These are phyloP conservation scores for Sminthurinus signatus DNA, from an alignment of 1,140 invertebrate species.

Conservation along the genomic window DNA sequence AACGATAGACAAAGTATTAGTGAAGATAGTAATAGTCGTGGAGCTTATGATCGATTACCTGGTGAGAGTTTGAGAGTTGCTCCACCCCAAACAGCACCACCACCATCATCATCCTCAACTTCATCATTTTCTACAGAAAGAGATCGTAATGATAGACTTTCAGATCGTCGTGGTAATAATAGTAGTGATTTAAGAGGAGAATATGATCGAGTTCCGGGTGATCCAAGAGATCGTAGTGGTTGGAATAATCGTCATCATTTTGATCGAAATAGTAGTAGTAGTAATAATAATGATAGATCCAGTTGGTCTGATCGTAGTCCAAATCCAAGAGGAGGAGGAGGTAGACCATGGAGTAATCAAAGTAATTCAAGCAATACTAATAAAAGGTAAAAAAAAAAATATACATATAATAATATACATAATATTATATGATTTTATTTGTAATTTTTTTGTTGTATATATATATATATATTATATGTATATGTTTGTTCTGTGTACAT, in stretches of 20 bases:
- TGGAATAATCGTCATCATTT: not conserved
- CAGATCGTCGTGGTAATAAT: not conserved
- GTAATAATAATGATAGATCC: not conserved
- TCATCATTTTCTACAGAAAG: not conserved
- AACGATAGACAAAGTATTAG: no score
- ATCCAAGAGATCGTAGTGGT: conserved; percentile 10
- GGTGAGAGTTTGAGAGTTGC: no score
- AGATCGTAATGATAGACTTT: not conserved
- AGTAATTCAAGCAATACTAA: no score
- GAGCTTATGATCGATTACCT: not conserved
- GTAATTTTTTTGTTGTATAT: no score
- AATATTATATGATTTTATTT: not conserved
- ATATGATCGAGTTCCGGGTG: conserved; percentile 12
- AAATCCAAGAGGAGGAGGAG: conserved; percentile 1
- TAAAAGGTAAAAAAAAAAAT: not conserved
- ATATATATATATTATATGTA: no score
- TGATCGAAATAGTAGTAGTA: not conserved
- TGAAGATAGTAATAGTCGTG: no score
- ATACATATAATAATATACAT: no score
- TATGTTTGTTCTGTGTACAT: no score
- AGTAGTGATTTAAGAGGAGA: no score
- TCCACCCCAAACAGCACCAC: no score
- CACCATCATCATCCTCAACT: not conserved
- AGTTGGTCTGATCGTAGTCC: not conserved
- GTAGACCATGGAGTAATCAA: not conserved